A percentile compares a stretch with the other conserved stretches of the same genome.
phyloP scores from a whole-genome alignment of 2,113 vertebrate species.

The Oreochromis spilurus region DNA sequence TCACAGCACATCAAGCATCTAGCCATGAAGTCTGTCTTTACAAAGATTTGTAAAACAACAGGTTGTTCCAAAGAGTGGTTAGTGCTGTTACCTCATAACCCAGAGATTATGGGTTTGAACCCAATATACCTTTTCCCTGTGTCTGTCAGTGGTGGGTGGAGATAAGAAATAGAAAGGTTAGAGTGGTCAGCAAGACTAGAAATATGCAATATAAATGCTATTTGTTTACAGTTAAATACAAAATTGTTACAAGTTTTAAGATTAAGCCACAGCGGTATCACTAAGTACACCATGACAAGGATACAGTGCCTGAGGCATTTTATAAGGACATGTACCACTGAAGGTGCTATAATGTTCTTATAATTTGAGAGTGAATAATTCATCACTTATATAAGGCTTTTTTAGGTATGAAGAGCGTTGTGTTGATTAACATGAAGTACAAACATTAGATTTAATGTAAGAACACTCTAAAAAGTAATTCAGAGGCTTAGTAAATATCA shows the following conservation, averaged over 20 bases:
- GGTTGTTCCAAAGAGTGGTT: not conserved
- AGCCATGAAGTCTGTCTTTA: not conserved
- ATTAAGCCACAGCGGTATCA: not conserved
- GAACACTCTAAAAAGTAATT: not conserved
- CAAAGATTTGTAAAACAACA: not conserved
- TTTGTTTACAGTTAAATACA: not conserved
- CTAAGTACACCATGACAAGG: not conserved
- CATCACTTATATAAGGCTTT: not conserved
- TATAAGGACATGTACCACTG: not conserved
- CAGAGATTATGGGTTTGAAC: not conserved
- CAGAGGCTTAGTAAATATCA: too few species aligned
- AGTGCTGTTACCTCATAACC: not conserved
- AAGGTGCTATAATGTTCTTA: not conserved
- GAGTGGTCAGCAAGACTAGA: not conserved
- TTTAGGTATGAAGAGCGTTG: not conserved
- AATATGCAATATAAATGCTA: not conserved
- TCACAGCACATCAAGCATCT: not conserved
- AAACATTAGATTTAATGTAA: not conserved
- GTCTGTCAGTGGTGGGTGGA: not conserved
- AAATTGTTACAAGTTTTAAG: not conserved
- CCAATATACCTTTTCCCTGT: not conserved
- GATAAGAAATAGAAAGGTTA: not conserved
- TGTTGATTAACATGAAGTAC: not conserved
- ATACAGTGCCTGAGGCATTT: not conserved
- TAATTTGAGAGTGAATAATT: not conserved